Base-by-base conservation (phyloP, 2,797 vertebrate species). In the Takifugu ocellatus region DNA sequence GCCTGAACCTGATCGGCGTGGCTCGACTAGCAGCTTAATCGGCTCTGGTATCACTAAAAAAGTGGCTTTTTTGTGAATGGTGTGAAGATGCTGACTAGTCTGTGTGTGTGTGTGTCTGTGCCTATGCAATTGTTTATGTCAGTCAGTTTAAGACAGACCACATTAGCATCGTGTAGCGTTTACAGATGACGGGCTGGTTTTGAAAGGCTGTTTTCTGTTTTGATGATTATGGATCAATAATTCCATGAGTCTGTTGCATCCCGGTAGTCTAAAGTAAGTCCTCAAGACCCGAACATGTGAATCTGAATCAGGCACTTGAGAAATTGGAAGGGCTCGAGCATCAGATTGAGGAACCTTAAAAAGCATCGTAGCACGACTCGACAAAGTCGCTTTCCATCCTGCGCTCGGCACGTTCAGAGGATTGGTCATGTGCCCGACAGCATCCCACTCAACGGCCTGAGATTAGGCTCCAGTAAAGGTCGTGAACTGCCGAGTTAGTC, bases 401-500 rank as follows among this genome's bases (percentile, higher is more conserved):
- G 50, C 47, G 15, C 58, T 53, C 57, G 77, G 50, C 52, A 62
- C 39, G 25, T 55, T 60, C 73, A 64, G 56, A 59, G 25, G 6
- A 54, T 66, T 68, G 61, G 43, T 62, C 61, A 56, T 75, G 55
- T 70, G 74, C 75, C 60, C 25, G 7, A 39, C 31, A 61, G 72
- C 53, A 57, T 78, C 68, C 72, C 57, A 5, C 61, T 77, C 77
- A 55, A 51, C 48, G 66, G 49, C 57, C 57, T 52, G 33, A 54
- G 75, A 52, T 31, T 50, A 56, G 59, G 54, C 57, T 63, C 66
- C 68, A 64, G 62, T 61, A 5, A 11, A 79, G 73, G 78, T 77
- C 59, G 27, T 52, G 64, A 84, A 79, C 78, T 65, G 56, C 7
- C 48, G 31, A 25, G 70, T 74, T 75, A 63, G 66, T 86, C 78